These are phyloP conservation scores for Sciaenops ocellatus DNA, from an alignment of 2,797 vertebrate genomes.

Conservation along the genomic window DNA sequence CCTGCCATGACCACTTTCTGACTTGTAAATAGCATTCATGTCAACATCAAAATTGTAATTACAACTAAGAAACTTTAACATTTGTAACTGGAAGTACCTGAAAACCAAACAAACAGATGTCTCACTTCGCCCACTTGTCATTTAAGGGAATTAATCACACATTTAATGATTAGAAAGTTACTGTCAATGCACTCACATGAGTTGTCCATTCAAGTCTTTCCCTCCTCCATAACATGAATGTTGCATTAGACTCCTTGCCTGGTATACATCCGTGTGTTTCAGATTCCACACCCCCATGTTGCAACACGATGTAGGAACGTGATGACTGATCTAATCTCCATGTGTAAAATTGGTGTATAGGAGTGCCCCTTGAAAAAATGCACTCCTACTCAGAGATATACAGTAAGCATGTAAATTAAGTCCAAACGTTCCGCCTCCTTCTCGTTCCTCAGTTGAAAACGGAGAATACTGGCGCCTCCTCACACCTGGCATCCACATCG, in stretches of 20 bases:
- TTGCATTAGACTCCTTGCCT: neutral
- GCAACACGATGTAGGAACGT: neutral
- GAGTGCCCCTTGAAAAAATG: neutral
- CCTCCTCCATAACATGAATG: neutral
- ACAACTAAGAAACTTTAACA: neutral
- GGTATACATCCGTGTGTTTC: neutral
- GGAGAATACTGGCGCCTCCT: slow-evolving; percentile 97
- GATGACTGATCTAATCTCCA: neutral
- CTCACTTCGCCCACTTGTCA: neutral
- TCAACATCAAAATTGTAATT: neutral
- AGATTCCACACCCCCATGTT: neutral
- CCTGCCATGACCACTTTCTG: neutral
- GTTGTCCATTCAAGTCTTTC: neutral
- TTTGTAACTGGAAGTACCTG: neutral
- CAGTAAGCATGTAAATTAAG: neutral
- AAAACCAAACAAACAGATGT: neutral
- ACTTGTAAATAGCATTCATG: neutral
- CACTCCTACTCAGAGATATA: neutral
- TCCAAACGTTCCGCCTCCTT: neutral
- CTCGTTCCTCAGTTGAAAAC: slow-evolving; percentile 86
- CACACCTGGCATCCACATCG: slow-evolving; percentile 90
- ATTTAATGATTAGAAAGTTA: neutral
- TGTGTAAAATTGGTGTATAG: neutral
- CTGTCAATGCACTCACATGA: neutral
- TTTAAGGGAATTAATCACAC: neutral